A percentile compares a stretch with the other conserved stretches of the same genome.
These are phyloP conservation scores for Hypolimnas misippus DNA, from an alignment of 2,888 invertebrate species.

Conservation along the genomic window DNA sequence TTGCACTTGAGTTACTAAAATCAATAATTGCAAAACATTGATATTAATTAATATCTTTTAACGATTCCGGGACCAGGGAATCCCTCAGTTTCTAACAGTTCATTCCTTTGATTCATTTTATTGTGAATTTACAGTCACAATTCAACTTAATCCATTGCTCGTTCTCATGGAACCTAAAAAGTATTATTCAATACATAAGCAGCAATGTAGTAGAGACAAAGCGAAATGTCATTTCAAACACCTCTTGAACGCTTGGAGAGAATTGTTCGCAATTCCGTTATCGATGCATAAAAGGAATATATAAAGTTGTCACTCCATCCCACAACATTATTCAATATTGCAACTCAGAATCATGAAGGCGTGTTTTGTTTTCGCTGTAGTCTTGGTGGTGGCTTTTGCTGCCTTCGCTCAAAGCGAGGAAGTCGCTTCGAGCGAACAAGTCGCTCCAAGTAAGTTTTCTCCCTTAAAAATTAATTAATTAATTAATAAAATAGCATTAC, in stretches of 20 bases:
- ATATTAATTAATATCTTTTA: neutral
- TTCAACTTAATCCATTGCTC: neutral
- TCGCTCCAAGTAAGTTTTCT: conserved; percentile 16
- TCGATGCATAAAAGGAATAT: conserved; percentile 6
- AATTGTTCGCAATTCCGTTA: neutral
- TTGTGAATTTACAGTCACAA: neutral
- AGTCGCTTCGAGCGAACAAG: neutral
- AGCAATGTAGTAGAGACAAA: conserved; percentile 1
- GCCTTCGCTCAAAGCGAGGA: conserved; percentile 26
- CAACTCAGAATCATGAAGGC: conserved; percentile 54
- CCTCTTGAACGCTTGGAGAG: neutral
- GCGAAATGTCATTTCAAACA: neutral
- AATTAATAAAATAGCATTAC: too few relatives aligned
- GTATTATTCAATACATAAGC: neutral
- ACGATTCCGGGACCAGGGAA: neutral
- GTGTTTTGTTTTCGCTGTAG: conserved; percentile 49
- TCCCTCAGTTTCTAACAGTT: neutral
- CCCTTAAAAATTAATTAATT: neutral
- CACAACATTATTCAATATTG: neutral
- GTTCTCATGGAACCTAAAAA: neutral
- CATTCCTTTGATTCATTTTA: neutral
- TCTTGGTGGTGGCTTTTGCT: conserved; percentile 47
- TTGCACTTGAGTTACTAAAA: neutral
- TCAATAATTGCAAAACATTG: neutral
- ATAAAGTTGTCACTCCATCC: conserved; percentile 2